phyloP scores from a whole-genome alignment of 2,888 invertebrate species.

The Orchesellides sinensis region DNA sequence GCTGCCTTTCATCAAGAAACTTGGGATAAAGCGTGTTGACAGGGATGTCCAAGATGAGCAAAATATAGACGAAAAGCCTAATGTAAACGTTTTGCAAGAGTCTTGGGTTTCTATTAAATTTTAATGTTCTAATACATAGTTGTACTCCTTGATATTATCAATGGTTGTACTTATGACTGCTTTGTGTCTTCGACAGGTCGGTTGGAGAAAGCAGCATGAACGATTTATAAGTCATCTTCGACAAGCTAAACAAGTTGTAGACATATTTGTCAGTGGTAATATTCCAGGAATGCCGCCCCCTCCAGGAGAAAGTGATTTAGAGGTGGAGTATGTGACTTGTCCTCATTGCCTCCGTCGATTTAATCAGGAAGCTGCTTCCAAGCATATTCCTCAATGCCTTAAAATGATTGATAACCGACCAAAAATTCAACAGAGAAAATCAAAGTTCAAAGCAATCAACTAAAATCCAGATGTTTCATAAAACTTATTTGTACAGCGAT shows the following conservation, averaged over 20 bases:
- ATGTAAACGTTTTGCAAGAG: too few species aligned
- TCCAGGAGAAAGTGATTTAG: conserved; percentile 1
- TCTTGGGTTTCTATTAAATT: too few species aligned
- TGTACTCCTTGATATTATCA: too few species aligned
- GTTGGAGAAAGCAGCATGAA: conserved; percentile 10
- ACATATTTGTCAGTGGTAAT: neutral
- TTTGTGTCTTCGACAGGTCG: neutral
- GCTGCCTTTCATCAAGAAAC: neutral
- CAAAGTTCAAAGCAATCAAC: too few species aligned
- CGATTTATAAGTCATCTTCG: neutral
- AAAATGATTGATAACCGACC: neutral
- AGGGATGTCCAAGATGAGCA: neutral
- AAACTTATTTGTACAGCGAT: too few species aligned
- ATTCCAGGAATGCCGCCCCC: conserved; percentile 16
- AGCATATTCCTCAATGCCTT: neutral
- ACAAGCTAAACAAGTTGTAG: conserved; percentile 12
- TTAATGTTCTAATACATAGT: too few species aligned
- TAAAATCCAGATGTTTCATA: too few species aligned
- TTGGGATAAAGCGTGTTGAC: neutral
- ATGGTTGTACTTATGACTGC: too few species aligned
- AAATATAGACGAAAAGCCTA: too few species aligned
- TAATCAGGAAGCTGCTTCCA: neutral
- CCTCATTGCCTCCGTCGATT: conserved; percentile 13
- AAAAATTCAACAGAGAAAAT: neutral
- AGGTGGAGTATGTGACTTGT: conserved; percentile 3